phyloP scores from a whole-genome alignment of 30 jellyfish, hydroid and myxozoan species.

The Aurelia aurita region DNA sequence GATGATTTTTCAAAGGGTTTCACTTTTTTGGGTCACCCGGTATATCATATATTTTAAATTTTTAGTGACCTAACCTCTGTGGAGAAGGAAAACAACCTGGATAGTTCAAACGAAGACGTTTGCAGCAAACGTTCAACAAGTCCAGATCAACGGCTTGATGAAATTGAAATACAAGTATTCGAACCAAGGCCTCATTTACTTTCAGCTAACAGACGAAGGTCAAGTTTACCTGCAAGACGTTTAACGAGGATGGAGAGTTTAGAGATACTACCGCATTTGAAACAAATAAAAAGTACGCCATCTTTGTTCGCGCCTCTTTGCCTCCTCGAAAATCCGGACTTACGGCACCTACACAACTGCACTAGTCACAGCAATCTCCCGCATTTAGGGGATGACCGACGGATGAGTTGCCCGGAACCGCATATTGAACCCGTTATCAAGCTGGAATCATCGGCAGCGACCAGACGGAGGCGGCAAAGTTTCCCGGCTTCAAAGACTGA shows the following conservation, averaged over 20 bases:
- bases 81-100: no score
- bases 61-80: no score
- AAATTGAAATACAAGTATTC: no score
- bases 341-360: slow-evolving; percentile 49
- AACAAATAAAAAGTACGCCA: slow-evolving; percentile 44
- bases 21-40: no score
- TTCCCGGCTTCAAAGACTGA: slow-evolving; percentile 24
- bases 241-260: slow-evolving; percentile 13
- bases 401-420: slow-evolving; percentile 42
- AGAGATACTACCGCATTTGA: slow-evolving; percentile 38
- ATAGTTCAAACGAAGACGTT: no score
- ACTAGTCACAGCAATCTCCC: slow-evolving; percentile 59
- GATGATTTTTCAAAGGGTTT: no score
- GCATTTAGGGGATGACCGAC: slow-evolving; percentile 26
- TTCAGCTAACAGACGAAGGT: slow-evolving; percentile 19
- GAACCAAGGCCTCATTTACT: no score
- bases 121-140: no score
- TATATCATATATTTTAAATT: no score
- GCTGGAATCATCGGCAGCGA: neutral
- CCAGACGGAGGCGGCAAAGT: slow-evolving; percentile 25
- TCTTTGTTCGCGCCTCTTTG: slow-evolving; percentile 46
- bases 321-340: slow-evolving; percentile 39
- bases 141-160: no score
- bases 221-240: slow-evolving; percentile 30
- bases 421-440: neutral